Conservation (phyloP, 2,113 vertebrate species). For the Anarhynchus alexandrinus region DNA sequence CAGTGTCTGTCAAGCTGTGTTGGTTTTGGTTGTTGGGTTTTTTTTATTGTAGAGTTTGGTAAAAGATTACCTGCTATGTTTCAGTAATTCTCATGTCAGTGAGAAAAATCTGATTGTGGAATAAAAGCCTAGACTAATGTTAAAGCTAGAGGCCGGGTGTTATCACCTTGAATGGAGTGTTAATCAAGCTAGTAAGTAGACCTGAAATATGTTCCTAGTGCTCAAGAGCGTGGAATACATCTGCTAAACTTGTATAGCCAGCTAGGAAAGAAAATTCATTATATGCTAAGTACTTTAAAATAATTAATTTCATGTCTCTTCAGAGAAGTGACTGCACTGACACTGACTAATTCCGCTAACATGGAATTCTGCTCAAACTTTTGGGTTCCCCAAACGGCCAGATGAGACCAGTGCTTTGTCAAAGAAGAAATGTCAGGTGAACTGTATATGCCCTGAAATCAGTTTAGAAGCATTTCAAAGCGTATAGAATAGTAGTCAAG, state of each 20-base stretch:
- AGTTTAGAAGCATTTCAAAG: neutral
- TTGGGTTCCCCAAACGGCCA: neutral
- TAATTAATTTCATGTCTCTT: neutral
- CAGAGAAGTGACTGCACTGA: neutral
- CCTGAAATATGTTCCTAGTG: neutral
- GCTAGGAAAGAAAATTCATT: neutral
- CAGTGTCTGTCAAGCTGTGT: neutral
- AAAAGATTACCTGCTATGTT: accelerated
- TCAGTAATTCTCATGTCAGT: neutral
- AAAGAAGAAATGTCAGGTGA: neutral
- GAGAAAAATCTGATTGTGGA: neutral
- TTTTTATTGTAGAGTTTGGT: neutral
- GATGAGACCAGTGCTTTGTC: neutral
- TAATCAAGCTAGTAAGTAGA: neutral
- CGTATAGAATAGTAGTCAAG: neutral
- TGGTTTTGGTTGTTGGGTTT: too few relatives aligned
- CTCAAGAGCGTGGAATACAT: neutral
- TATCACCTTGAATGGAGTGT: neutral
- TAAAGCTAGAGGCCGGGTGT: neutral
- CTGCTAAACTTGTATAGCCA: neutral
- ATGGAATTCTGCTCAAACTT: neutral
- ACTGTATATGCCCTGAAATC: neutral
- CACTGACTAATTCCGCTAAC: neutral
- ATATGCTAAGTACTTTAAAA: neutral
- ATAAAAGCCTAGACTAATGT: neutral